phyloP scores from a whole-genome alignment of 1,140 invertebrate genomes.

The Drosophila sproati region DNA sequence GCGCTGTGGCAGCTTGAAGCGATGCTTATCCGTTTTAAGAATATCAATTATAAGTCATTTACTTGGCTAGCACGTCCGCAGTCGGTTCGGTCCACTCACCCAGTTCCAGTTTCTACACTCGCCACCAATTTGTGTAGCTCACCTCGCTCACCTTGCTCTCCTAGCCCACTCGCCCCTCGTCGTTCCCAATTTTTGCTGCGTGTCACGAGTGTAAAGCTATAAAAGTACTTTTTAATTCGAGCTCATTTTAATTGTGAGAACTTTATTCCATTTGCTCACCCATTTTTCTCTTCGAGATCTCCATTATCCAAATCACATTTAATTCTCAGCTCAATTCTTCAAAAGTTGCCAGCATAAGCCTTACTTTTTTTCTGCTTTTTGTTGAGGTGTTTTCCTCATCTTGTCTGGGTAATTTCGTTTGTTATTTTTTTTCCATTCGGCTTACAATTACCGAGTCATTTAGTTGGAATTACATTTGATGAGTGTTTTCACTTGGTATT shows the following conservation, averaged over 20 bases:
- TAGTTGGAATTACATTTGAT: constrained; percentile 73
- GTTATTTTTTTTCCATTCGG: constrained; percentile 25
- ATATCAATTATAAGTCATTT: constrained; percentile 84
- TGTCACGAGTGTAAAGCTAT: constrained; percentile 72
- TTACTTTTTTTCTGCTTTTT: background rate
- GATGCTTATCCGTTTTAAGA: constrained; percentile 81
- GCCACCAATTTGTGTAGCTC: background rate
- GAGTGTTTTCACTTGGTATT: constrained; percentile 54
- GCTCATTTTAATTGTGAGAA: constrained; percentile 83
- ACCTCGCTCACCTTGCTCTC: background rate
- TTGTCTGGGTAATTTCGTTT: constrained; percentile 17
- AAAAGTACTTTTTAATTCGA: constrained; percentile 83
- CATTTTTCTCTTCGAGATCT: constrained; percentile 3
- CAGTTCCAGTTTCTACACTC: constrained; percentile 49
- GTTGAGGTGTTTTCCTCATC: background rate
- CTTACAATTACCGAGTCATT: constrained; percentile 40
- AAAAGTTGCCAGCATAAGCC: background rate
- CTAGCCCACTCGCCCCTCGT: background rate
- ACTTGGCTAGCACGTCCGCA: constrained; percentile 70
- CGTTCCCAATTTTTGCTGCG: background rate
- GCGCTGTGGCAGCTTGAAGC: constrained; percentile 5
- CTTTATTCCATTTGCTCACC: constrained; percentile 75
- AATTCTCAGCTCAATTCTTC: constrained; percentile 45
- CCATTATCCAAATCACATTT: constrained; percentile 57
- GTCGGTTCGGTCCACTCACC: constrained; percentile 56